Evolutionary conservation across 1,140 invertebrate species (phyloP).

Genomic region (Danaus melanippus): DNA sequence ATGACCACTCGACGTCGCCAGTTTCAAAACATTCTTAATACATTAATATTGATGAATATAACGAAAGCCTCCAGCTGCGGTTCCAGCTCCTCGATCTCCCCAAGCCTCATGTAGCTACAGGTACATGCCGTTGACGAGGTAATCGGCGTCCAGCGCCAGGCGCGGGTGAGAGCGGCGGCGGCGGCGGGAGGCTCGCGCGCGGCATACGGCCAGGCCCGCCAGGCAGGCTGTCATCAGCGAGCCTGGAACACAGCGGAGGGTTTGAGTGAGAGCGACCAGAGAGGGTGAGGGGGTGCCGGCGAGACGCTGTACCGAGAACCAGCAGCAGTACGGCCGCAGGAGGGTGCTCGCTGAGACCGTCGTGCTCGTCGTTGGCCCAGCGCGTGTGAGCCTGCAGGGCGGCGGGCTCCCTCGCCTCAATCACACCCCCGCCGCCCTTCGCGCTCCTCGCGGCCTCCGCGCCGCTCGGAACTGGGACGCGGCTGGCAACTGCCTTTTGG

Average conservation of each 20-base stretch:
- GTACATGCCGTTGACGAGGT: slow-evolving; percentile 98
- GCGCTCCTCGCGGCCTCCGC: background rate
- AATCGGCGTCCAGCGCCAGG: slow-evolving; percentile 96
- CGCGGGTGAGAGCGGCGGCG: slow-evolving; percentile 84
- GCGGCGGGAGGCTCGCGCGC: slow-evolving; percentile 80
- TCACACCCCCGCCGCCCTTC: slow-evolving; percentile 3
- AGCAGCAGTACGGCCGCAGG: slow-evolving; percentile 89
- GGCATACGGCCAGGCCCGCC: slow-evolving; percentile 84
- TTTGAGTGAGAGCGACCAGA: slow-evolving; percentile 87
- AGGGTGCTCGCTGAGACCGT: slow-evolving; percentile 77
- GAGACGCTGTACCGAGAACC: slow-evolving; percentile 77
- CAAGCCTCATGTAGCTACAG: slow-evolving; percentile 72
- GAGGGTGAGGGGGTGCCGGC: slow-evolving; percentile 39
- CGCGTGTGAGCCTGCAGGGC: slow-evolving; percentile 20
- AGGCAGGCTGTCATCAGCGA: slow-evolving; percentile 76
- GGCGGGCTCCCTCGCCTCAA: slow-evolving; percentile 11
- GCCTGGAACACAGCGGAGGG: slow-evolving; percentile 79
- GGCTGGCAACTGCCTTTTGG: no score
- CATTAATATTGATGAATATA: no score
- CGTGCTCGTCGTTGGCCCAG: slow-evolving; percentile 59
- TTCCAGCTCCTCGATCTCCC: no score
- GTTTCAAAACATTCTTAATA: no score
- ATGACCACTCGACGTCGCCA: no score
- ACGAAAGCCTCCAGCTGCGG: no score
- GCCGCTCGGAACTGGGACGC: no score